Base-by-base conservation (phyloP, 1,140 invertebrate species). In the Hermatobates lingyangjiaoensis region DNA sequence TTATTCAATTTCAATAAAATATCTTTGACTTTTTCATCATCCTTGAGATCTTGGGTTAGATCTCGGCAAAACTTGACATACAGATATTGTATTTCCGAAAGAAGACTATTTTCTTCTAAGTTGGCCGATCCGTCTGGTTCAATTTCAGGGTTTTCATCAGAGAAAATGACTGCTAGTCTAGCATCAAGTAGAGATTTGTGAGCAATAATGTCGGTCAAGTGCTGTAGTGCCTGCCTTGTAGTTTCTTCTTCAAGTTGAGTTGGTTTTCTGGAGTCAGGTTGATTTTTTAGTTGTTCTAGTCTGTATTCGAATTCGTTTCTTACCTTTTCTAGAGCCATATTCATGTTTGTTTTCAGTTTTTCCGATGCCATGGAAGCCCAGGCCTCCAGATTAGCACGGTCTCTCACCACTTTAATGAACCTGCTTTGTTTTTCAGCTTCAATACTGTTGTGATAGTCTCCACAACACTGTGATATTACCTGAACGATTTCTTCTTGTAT, bases 121-220 rank as follows among this genome's bases (percentile, higher is more conserved):
- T 54, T 40, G 24, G 50, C 12, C 28, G 59, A 40, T 21, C 40
- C 26, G 59, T 60, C 49, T 57, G 60, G 56, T 27, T 48, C 51
- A 27, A 26, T 15, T 27, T 55, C 51, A 2, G 47, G 25, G 42
- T 50, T 46, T 5, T 57, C 56, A 2, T 25, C 28, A 24, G 55
- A 71, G 54, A 67, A 69, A 27, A 81, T 62, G 28, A 80, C 72
- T 18, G 69, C 67, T 51, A 81, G 73, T 55, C 79, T 71, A 27
- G 81, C 78, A 63, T 84, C 81, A 23, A 84, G 73, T 27, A 85
- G 66, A 30, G 81, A 79, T 62, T 84, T 83, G 52, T 83, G 80
- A 26, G 81, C 80, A 30, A 83, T 70, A 39, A 83, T 71, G 62
- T 83, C 80, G 21, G 80, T 78, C 60, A 82, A 80, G 61, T 81